Conservation (phyloP, 2,113 vertebrate species). For the Thymallus thymallus region DNA sequence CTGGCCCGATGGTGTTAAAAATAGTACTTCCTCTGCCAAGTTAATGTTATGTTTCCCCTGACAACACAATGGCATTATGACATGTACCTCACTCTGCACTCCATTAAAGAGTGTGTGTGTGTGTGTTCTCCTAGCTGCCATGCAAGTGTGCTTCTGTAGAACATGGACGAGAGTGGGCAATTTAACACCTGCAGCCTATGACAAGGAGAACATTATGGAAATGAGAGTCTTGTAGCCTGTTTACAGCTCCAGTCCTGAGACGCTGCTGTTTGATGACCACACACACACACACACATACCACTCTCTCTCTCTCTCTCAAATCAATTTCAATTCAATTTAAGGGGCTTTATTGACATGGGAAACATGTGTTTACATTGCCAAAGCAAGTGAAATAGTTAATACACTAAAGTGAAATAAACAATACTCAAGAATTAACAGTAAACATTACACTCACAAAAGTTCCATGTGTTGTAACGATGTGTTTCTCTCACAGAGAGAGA, state of each 20-base stretch:
- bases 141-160: constrained; percentile 48
- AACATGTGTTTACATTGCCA: too few species aligned
- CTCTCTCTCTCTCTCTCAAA: not conserved
- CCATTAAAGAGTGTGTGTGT: constrained; percentile 7
- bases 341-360: too few species aligned
- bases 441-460: too few species aligned
- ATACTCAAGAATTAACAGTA: too few species aligned
- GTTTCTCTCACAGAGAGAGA: too few species aligned
- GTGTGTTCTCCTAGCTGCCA: constrained; percentile 14
- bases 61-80: constrained; percentile 55
- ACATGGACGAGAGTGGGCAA: constrained; percentile 58
- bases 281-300: constrained; percentile 13
- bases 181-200: constrained; percentile 69
- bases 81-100: constrained; percentile 33
- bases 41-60: constrained; percentile 60
- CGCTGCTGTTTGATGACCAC: constrained; percentile 59
- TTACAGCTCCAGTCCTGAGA: constrained; percentile 66
- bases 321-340: too few species aligned
- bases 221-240: constrained; percentile 71
- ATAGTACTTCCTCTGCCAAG: constrained; percentile 58
- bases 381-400: too few species aligned
- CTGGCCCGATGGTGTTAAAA: constrained; percentile 46
- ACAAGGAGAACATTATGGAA: constrained; percentile 70
- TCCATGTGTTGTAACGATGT: constrained; percentile 33
- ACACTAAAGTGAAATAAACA: too few species aligned